These are phyloP conservation scores for Zaprionus inermis DNA, from an alignment of 1,140 invertebrate genomes.

Conservation along the genomic window DNA sequence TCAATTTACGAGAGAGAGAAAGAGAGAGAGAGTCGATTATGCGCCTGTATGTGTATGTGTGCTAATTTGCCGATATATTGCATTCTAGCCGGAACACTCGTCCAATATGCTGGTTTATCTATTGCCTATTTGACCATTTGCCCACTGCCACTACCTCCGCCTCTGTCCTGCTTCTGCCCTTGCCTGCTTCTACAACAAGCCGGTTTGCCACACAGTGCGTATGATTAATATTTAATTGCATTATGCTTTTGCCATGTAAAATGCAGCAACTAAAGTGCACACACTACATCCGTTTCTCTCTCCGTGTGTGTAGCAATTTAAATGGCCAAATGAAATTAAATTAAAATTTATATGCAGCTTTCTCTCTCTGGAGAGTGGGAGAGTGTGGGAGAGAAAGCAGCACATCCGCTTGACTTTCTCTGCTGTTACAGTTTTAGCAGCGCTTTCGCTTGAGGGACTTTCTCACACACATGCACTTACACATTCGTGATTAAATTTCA, in stretches of 20 bases:
- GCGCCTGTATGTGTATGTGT: slow-evolving; percentile 25
- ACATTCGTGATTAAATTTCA: slow-evolving; percentile 11
- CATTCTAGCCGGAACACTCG: slow-evolving; percentile 24
- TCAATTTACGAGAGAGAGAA: slow-evolving; percentile 53
- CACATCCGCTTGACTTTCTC: slow-evolving; percentile 28
- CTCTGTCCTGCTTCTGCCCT: too few relatives aligned
- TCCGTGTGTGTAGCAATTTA: slow-evolving; percentile 35
- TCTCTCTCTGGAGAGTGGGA: not conserved
- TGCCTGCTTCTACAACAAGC: slow-evolving; percentile 4
- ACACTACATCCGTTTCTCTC: slow-evolving; percentile 9
- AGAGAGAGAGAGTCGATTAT: not conserved
- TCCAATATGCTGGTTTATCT: slow-evolving; percentile 33
- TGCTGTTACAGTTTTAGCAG: not conserved
- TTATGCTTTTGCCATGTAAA: slow-evolving; percentile 52
- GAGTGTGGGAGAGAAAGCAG: slow-evolving; percentile 31
- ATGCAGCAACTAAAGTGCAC: slow-evolving; percentile 52
- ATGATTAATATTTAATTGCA: slow-evolving; percentile 81
- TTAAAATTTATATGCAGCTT: slow-evolving; percentile 63
- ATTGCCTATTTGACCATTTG: not conserved
- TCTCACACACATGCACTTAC: not conserved
- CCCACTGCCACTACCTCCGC: too few relatives aligned
- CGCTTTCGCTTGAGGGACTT: not conserved
- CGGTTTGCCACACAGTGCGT: slow-evolving; percentile 55
- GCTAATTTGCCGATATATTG: slow-evolving; percentile 66
- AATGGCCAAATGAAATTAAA: slow-evolving; percentile 60